Base-by-base conservation (phyloP, 64 coral and sea anemone genomes). In the Montipora sp. region DNA sequence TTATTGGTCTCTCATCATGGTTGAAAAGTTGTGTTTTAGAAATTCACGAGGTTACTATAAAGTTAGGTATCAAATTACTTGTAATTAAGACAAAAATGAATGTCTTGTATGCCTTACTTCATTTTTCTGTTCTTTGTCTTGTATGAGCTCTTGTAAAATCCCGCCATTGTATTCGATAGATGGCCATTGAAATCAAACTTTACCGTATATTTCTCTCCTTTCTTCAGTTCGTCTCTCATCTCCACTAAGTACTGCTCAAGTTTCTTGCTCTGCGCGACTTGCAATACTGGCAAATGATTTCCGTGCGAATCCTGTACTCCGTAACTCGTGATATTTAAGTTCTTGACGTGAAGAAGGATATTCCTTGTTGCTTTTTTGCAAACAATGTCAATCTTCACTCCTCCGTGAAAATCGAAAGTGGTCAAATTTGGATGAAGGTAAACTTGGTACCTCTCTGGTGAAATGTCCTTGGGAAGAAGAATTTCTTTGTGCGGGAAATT, bases 141-240 rank as follows among this genome's bases (percentile, higher is more conserved):
- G 84, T 99, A 99, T 0, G 98, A 99, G 49, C 98, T 99, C 44
- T 91, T 99, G 83, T 99, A 99, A 90, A 99, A 99, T 63, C 98
- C 98, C 19, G 95, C 89, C 91, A 99, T 94, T 90, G 91, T 99
- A 14, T 94, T 73, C 5, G 95, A 92, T n/a, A 99, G 51, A 0
- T 87, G 59, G 13, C 98, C 98, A 18, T 84, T 91, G 77, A 99
- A 99, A 24, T 74, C 50, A 44, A 99, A 77, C 27, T 91, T 93
- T 3, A 99, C 63, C 5, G 95, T 93, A 69, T 96, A 99, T 51
- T 84, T 91, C 36, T 99, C 87, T 8, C 77, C 81, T 79, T 74
- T 55, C 13, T 77, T 78, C 7, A 99, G 80, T 44, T 92, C 78
- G n/a, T 59, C 77, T 14, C 87, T 73, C 10, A 87, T 85, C 84